Evolutionary conservation across 2,113 vertebrate species (phyloP), one percentile per base, ranked within the genome.

Genomic region (Noturus placidus): DNA sequence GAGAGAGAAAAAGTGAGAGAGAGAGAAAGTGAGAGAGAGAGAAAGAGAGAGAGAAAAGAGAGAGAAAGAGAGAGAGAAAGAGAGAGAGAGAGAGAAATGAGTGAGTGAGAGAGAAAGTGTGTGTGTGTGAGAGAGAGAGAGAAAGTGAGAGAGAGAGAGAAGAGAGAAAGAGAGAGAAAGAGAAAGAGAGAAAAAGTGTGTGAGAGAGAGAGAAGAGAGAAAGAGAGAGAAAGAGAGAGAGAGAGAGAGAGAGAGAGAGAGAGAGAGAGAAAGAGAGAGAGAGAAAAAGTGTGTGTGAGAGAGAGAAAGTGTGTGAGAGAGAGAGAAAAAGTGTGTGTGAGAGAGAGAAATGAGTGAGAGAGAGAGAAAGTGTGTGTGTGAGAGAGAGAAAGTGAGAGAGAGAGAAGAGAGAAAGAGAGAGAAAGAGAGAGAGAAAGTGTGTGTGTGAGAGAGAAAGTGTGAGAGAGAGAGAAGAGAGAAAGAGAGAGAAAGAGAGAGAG

Each of bases 231-330:
- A n/a, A 81, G 72, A 46, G 38, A 52, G 52, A 50, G 33, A 22
- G 86, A 72, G 63, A 72, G 79, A 42, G 70, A 70, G n/a, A 81
- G 72, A 46, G 38, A 52, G 52, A 50, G 33, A 22, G 86, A 72
- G 63, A 72, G 79, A 42, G 70, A 70, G n/a, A 81, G 72, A 46
- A 22, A 52, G 52, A 50, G 33, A 22, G 86, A 72, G 63, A 72
- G 79, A 42, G 70, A 70, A n/a, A n/a, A n/a, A n/a, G n/a, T n/a
- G n/a, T n/a, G n/a, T n/a, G n/a, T n/a, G n/a, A n/a, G n/a, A n/a
- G n/a, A n/a, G n/a, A n/a, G n/a, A n/a, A n/a, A n/a, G n/a, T n/a
- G n/a, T n/a, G n/a, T n/a, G 52, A 50, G 33, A 22, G 86, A 72
- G 63, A 72, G 79, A 42, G 70, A 70, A n/a, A n/a, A n/a, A n/a